Evolutionary conservation across 2,113 vertebrate species (phyloP), one percentile per base, ranked within the genome.

Genomic region (Tupaia tana): DNA sequence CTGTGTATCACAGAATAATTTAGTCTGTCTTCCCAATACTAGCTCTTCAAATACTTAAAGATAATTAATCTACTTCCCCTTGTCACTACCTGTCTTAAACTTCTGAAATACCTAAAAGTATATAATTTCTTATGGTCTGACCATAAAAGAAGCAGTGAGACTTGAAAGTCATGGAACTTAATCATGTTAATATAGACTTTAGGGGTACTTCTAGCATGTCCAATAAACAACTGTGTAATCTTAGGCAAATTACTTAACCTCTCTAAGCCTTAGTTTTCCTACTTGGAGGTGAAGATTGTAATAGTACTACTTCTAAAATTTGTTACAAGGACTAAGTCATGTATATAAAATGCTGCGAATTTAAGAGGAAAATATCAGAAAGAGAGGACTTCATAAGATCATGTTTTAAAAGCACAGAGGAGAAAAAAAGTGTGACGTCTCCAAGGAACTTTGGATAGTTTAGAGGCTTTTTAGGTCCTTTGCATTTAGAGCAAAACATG

Each of bases 51-150:
- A 58, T 95, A 85, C 69, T 90, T 90, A 18, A 90, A 91, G 74
- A 82, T 91, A 93, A 78, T 95, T 93, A 73, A 66, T 94, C 19
- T 89, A 7, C 31, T 82, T 93, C 22, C 22, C 87, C 77, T 91
- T 66, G 7, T 77, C 29, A 58, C 0, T 43, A 61, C 29, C 24
- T 31, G 43, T 77, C 64, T 97, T 91, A 89, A 91, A 67, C 58
- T 34, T 87, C 13, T 82, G 54, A 66, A 87, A 92, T 34, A 75
- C 59, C 34, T 93, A 58, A 83, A 91, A 95, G 58, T 87, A 13
- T 86, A 8, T 77, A 19, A 56, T 77, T 1, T 91, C 29, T 66
- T 56, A 54, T 64, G 7, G 27, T 64, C 54, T 86, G 2, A 93
- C n/a, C 9, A 7, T 81, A 90, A 85, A 95, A 34, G 18, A 64